Percentiles rank a stretch among this genome's conserved stretches.
These are phyloP conservation scores for Drosophila tanythrix DNA, from an alignment of 2,888 invertebrate species.

Conservation along the genomic window DNA sequence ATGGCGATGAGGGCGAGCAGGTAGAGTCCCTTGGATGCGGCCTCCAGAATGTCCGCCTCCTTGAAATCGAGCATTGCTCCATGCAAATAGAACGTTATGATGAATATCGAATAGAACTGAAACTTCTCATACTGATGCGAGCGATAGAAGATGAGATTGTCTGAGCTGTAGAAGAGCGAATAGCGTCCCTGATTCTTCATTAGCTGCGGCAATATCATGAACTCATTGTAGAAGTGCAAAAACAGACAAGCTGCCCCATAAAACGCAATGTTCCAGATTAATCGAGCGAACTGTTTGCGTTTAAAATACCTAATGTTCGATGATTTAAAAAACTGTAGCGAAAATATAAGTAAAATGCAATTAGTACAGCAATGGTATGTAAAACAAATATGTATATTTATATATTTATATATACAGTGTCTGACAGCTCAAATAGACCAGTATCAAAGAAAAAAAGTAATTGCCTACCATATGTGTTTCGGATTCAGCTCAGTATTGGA, in stretches of 20 bases:
- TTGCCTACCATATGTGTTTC: no score
- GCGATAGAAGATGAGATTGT: constrained; percentile 84
- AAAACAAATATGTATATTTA: neutral
- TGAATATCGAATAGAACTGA: constrained; percentile 84
- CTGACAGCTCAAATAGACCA: no score
- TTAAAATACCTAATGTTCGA: constrained; percentile 84
- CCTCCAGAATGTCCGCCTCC: constrained; percentile 82
- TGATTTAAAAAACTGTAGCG: constrained; percentile 80
- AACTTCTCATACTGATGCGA: constrained; percentile 84
- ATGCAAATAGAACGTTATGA: constrained; percentile 83
- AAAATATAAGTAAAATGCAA: constrained; percentile 3
- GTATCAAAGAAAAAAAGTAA: no score
- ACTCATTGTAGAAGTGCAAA: constrained; percentile 83
- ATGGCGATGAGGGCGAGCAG: constrained; percentile 80
- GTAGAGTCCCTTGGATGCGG: constrained; percentile 82
- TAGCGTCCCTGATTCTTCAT: constrained; percentile 83
- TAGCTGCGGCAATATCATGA: constrained; percentile 84
- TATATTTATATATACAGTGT: neutral
- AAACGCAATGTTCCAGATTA: constrained; percentile 84
- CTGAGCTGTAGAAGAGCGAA: constrained; percentile 84
- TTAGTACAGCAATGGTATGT: constrained; percentile 5
- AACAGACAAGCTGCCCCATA: constrained; percentile 83
- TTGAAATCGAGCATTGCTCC: constrained; percentile 83
- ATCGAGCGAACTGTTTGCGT: constrained; percentile 83
- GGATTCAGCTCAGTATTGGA: no score